These are phyloP conservation scores for Agrilus mali DNA, from an alignment of 2,888 invertebrate species.

Conservation along the genomic window DNA sequence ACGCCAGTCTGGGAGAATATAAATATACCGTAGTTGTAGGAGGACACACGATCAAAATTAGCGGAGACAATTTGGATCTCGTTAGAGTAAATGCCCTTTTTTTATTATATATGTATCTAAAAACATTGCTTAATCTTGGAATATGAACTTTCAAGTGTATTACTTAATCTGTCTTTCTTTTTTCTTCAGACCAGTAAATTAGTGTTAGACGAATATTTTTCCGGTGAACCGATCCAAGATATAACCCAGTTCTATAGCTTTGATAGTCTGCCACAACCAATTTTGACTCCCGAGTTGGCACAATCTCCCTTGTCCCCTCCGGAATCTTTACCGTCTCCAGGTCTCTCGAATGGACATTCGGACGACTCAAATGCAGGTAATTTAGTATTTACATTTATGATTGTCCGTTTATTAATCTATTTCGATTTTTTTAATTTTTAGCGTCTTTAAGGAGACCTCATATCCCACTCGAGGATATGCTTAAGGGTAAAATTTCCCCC, in stretches of 20 bases:
- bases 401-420: constrained; percentile 1
- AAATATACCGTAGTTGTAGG: constrained; percentile 75
- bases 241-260: constrained; percentile 32
- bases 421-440: constrained; percentile 11
- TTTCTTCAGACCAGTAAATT: constrained; percentile 65
- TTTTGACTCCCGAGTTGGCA: constrained; percentile 19
- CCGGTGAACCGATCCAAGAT: constrained; percentile 32
- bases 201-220: constrained; percentile 76
- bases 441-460: constrained; percentile 27
- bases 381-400: neutral
- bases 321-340: constrained; percentile 26
- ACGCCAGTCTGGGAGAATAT: constrained; percentile 75
- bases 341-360: constrained; percentile 19
- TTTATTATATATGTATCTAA: neutral
- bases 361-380: constrained; percentile 8
- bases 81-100: constrained; percentile 52
- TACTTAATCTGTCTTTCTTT: constrained; percentile 8
- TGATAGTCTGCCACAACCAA: constrained; percentile 31
- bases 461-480: constrained; percentile 26
- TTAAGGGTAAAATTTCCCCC: constrained; percentile 22
- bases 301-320: constrained; percentile 25
- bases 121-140: neutral
- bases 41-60: constrained; percentile 72
- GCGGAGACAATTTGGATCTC: constrained; percentile 72
- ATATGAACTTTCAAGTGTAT: too few species aligned